These are phyloP conservation scores for Idris sp. DNA, from an alignment of 1,140 invertebrate genomes.

Conservation along the genomic window DNA sequence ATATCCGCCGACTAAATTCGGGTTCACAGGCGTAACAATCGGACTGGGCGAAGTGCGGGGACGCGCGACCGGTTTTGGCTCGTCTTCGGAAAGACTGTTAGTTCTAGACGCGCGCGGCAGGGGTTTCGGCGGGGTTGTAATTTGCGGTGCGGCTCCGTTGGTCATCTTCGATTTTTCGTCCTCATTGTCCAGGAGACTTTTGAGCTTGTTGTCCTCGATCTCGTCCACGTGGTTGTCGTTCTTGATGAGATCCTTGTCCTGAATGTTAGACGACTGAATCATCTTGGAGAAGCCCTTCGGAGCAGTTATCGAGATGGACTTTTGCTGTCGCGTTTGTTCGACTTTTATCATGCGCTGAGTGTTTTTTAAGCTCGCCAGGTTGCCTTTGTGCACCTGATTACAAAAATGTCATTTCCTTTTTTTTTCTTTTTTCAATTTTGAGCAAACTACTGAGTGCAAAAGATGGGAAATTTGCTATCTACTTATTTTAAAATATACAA, in stretches of 20 bases:
- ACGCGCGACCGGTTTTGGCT: constrained; percentile 85
- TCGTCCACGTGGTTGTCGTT: constrained; percentile 63
- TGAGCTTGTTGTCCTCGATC: constrained; percentile 54
- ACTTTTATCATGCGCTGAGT: constrained; percentile 71
- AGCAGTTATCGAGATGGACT: constrained; percentile 68
- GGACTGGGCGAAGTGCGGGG: constrained; percentile 83
- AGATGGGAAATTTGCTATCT: constrained; percentile 2
- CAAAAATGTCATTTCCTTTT: constrained; percentile 63
- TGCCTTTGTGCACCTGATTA: constrained; percentile 77
- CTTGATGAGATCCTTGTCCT: constrained; percentile 67
- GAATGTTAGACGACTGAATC: constrained; percentile 54
- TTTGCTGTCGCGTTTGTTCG: constrained; percentile 68
- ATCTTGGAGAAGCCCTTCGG: constrained; percentile 72
- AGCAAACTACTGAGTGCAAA: constrained; percentile 17
- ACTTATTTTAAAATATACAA: no score
- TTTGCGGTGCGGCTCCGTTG: constrained; percentile 68
- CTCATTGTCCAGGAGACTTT: constrained; percentile 66
- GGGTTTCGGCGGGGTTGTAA: constrained; percentile 84
- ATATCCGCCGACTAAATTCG: constrained; percentile 81
- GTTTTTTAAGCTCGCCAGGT: constrained; percentile 74
- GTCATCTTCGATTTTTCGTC: constrained; percentile 73
- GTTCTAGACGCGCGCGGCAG: constrained; percentile 84
- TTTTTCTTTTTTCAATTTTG: constrained; percentile 8
- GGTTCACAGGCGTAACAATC: constrained; percentile 80
- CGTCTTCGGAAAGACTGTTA: constrained; percentile 82